Evolutionary conservation across 2,888 invertebrate genomes (phyloP).

Genomic region (Noctua comes): DNA sequence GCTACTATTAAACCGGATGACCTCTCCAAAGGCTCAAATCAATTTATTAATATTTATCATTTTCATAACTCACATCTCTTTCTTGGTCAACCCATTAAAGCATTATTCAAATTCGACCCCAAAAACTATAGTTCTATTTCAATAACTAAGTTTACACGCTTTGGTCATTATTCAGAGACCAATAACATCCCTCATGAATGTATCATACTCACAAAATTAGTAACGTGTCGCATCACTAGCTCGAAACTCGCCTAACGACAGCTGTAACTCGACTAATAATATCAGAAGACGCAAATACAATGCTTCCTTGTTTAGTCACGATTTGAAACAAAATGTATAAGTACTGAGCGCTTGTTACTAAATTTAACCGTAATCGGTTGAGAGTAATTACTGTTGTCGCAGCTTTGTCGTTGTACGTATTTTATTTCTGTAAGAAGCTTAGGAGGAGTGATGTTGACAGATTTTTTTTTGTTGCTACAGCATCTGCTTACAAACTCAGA

Average conservation of each 20-base stretch:
- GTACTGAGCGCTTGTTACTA: constrained; percentile 50
- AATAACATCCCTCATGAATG: constrained; percentile 12
- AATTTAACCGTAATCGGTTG: constrained; percentile 59
- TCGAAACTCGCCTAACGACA: constrained; percentile 46
- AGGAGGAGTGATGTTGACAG: constrained; percentile 30
- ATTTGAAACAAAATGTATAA: constrained; percentile 58
- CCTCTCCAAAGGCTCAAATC: neutral
- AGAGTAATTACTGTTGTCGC: constrained; percentile 54
- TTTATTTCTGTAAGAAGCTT: constrained; percentile 40
- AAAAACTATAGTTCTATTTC: neutral
- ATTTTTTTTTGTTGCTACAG: constrained; percentile 12
- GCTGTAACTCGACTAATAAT: constrained; percentile 60
- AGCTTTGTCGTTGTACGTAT: constrained; percentile 22
- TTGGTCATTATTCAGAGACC: constrained; percentile 12
- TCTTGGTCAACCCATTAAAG: neutral
- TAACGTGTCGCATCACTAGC: constrained; percentile 47
- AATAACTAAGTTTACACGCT: neutral
- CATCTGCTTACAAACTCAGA: neutral
- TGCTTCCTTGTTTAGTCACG: constrained; percentile 68
- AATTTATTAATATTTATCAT: neutral
- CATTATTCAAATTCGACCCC: neutral
- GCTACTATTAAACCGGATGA: neutral
- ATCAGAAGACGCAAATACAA: constrained; percentile 57
- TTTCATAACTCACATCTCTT: neutral
- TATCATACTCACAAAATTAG: constrained; percentile 29